A percentile compares a stretch with the other conserved stretches of the same genome.
Conservation (phyloP, 2,113 vertebrate genomes). For the Sapajus apella region DNA sequence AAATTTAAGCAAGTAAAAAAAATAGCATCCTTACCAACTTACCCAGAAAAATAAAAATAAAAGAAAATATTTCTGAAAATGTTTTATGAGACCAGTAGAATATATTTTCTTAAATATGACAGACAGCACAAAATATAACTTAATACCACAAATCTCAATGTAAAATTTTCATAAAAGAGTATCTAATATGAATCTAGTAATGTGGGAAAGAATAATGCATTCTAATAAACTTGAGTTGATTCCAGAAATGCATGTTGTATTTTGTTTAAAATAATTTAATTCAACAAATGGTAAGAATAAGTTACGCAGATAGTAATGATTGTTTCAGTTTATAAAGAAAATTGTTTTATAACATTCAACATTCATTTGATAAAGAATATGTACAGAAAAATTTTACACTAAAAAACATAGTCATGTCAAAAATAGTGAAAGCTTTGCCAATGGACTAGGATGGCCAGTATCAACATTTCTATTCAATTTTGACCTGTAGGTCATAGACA, state of each 20-base stretch:
- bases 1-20: background rate
- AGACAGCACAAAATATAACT: background rate
- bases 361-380: background rate
- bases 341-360: background rate
- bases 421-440: background rate
- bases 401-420: background rate
- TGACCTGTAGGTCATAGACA: background rate
- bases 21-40: background rate
- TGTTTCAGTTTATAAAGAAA: background rate
- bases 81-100: background rate
- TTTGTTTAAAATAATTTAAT: background rate
- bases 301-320: background rate
- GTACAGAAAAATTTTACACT: background rate
- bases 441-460: background rate
- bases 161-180: background rate
- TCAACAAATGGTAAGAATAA: background rate
- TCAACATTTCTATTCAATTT: background rate
- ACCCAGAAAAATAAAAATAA: background rate
- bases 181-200: background rate
- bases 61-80: background rate
- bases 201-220: background rate
- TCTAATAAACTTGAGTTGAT: background rate
- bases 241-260: background rate
- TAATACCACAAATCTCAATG: background rate
- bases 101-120: background rate